Evolutionary conservation across 1,140 invertebrate species (phyloP).

Genomic region (Zaprionus camerounensis): DNA sequence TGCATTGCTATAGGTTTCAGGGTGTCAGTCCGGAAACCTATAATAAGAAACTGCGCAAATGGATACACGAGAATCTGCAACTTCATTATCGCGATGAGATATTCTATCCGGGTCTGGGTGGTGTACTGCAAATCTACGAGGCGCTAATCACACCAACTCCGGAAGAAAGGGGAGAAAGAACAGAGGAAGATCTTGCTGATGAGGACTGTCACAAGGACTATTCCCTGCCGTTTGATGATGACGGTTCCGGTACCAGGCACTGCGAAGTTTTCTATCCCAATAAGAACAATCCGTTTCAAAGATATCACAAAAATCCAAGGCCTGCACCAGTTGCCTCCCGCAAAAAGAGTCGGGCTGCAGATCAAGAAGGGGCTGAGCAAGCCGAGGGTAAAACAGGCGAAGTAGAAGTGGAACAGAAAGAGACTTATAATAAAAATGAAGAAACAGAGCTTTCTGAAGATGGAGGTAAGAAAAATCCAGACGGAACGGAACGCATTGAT

Average conservation of each 20-base stretch:
- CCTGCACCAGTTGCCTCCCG: background rate
- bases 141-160: slow-evolving; percentile 6
- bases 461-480: background rate
- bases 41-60: slow-evolving; percentile 62
- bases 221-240: background rate
- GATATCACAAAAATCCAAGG: background rate
- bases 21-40: slow-evolving; percentile 50
- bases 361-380: background rate
- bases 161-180: background rate
- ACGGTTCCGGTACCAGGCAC: background rate
- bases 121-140: slow-evolving; percentile 67
- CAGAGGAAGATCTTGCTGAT: background rate
- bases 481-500: slow-evolving; percentile 45
- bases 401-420: background rate
- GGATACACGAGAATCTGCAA: slow-evolving; percentile 69
- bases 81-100: slow-evolving; percentile 68
- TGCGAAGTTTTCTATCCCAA: background rate
- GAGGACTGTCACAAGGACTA: slow-evolving; percentile 1
- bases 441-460: background rate
- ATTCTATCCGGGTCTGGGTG: slow-evolving; percentile 81
- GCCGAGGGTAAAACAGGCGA: background rate
- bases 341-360: background rate
- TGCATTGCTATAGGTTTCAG: slow-evolving; percentile 69
- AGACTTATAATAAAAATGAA: background rate
- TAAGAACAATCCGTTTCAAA: background rate